Evolutionary conservation across 2,888 invertebrate genomes (phyloP).

Genomic region (Hirtodrosophila alboralis): DNA sequence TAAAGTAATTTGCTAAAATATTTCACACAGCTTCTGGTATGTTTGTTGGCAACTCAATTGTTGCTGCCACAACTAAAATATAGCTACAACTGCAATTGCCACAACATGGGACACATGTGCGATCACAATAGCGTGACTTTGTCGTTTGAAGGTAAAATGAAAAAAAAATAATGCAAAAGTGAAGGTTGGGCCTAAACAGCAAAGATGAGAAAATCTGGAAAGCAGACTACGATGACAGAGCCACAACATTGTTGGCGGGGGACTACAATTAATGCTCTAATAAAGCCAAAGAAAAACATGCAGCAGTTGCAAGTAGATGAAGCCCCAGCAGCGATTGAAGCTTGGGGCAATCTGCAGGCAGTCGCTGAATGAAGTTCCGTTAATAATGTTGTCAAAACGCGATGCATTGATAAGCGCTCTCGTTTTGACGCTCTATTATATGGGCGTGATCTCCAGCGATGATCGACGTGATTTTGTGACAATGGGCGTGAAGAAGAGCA

Average conservation of each 20-base stretch:
- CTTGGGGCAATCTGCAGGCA: slow-evolving; percentile 39
- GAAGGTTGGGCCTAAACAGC: slow-evolving; percentile 78
- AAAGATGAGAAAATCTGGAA: slow-evolving; percentile 57
- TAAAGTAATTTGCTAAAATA: slow-evolving; percentile 41
- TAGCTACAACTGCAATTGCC: slow-evolving; percentile 15
- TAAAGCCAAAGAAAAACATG: slow-evolving; percentile 77
- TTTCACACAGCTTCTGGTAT: slow-evolving; percentile 24
- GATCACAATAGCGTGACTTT: slow-evolving; percentile 72
- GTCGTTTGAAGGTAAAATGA: slow-evolving; percentile 47
- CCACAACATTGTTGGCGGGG: slow-evolving; percentile 49
- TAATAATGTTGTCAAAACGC: slow-evolving; percentile 79
- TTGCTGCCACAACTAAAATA: slow-evolving; percentile 11
- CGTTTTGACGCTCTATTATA: slow-evolving; percentile 72
- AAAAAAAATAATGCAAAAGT: slow-evolving; percentile 69
- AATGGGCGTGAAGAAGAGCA: slow-evolving; percentile 30
- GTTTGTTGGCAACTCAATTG: slow-evolving; percentile 26
- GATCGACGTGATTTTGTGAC: slow-evolving; percentile 70
- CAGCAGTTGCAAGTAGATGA: slow-evolving; percentile 20
- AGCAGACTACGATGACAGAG: slow-evolving; percentile 42
- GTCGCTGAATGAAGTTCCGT: slow-evolving; percentile 73
- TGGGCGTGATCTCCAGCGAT: slow-evolving; percentile 53
- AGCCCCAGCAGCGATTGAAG: slow-evolving; percentile 24
- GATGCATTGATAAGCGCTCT: slow-evolving; percentile 73
- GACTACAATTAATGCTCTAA: slow-evolving; percentile 82
- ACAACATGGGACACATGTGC: slow-evolving; percentile 36